Base-by-base conservation (phyloP, 2,113 vertebrate genomes). In the Dascyllus trimaculatus region DNA sequence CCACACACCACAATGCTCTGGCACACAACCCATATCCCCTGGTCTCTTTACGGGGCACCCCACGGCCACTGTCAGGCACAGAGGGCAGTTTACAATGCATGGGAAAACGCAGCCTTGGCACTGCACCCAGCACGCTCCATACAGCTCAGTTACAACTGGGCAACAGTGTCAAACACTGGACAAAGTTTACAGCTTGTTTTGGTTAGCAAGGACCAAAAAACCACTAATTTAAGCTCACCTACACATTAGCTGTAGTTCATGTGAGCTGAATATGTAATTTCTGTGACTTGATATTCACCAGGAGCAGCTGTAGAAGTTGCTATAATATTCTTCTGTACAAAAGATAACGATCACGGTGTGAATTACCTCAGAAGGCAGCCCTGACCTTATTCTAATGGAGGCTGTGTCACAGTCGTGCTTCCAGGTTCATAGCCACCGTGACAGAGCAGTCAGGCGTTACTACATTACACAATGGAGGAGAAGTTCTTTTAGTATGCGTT, bases 11-110 rank as follows among this genome's bases (percentile, higher is more conserved):
- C 65, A 62, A 74, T 52, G 40, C 58, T 29, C 22, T 77, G 80
- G 80, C 76, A 13, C 54, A 78, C 29, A 72, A 2, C 78, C 68
- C 52, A 57, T 3, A 46, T 75, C 81, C 78, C 84, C 53, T 1
- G 18, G 52, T 76, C 75, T 71, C 80, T 88, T 91, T 85, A 86
- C 59, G n/a, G 52, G 73, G 71, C 73, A 65, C 78, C 69, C 72
- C 65, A 19, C 35, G 26, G 78, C 71, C 62, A 26, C 46, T 38
- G 61, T 70, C 81, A 71, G 71, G 71, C 76, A 58, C 70, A 29
- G 56, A 75, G 85, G 76, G 60, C 59, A 61, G 56, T 91, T 89
- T 88, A 88, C 48, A 60, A 75, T 86, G 70, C 80, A 38, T 84
- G 80, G 78, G 78, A 84, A 88, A 89, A 73, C 19, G 5, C 56